Conservation (phyloP, 2,113 vertebrate genomes). For the Stigmatopora nigra region DNA sequence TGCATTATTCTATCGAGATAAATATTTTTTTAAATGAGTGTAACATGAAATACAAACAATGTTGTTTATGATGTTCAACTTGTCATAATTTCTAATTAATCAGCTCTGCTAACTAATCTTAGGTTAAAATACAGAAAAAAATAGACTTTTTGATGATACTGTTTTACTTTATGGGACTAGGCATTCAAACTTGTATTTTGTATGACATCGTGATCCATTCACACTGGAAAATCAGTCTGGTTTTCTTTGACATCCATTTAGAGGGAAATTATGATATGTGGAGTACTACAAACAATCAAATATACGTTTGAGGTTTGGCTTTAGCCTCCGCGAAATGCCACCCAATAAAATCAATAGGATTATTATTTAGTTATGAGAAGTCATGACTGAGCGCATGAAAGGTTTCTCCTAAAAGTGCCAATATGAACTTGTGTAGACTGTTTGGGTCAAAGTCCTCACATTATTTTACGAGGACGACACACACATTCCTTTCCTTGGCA, state of each 20-base stretch:
- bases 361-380: neutral
- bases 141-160: too few relatives aligned
- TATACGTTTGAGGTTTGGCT: neutral
- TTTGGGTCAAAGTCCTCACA: neutral
- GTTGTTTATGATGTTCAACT: too few relatives aligned
- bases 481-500: neutral
- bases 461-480: neutral
- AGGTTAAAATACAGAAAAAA: too few relatives aligned
- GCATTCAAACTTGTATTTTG: too few relatives aligned
- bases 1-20: too few relatives aligned
- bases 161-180: too few relatives aligned
- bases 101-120: too few relatives aligned
- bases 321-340: neutral
- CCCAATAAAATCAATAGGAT: neutral
- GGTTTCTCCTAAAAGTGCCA: neutral
- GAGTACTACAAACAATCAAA: neutral
- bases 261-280: neutral
- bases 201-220: too few relatives aligned
- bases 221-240: neutral
- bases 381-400: neutral
- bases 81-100: too few relatives aligned
- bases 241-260: conserved; percentile 8
- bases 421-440: neutral
- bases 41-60: too few relatives aligned
- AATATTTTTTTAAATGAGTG: too few relatives aligned